Evolutionary conservation across 2,797 vertebrate species (phyloP).

Genomic region (Dromococcyx pavoninus): DNA sequence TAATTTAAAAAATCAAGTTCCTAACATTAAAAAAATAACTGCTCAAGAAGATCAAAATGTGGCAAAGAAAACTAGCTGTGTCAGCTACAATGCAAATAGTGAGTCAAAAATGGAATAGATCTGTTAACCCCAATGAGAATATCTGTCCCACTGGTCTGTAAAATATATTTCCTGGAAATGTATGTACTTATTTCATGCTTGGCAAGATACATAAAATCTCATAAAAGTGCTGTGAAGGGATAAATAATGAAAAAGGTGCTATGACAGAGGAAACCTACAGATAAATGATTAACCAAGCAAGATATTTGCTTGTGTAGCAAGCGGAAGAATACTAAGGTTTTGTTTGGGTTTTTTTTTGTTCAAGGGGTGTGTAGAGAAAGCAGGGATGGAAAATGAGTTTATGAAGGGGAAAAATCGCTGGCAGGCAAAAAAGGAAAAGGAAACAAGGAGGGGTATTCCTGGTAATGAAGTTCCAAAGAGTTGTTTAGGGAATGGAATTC

Average conservation of each 20-base stretch:
- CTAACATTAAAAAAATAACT: neutral
- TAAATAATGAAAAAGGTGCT: constrained; percentile 38
- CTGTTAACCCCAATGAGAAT: neutral
- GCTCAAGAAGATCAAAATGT: neutral
- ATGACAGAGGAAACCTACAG: constrained; percentile 32
- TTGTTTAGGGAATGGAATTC: neutral
- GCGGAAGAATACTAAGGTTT: neutral
- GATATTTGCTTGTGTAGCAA: constrained; percentile 41
- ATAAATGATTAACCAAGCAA: constrained; percentile 64
- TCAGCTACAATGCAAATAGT: neutral
- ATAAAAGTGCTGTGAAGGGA: neutral
- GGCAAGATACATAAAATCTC: constrained; percentile 54
- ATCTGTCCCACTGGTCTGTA: constrained; percentile 7
- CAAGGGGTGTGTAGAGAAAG: neutral
- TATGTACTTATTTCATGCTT: constrained; percentile 60
- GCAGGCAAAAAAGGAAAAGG: neutral
- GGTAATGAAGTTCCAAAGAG: neutral
- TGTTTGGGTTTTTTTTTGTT: neutral
- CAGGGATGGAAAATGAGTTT: neutral
- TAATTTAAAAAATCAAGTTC: neutral
- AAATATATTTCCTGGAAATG: constrained; percentile 43
- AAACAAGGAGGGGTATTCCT: neutral
- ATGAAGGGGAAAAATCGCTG: constrained; percentile 8
- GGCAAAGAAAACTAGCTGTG: neutral
- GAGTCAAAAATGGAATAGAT: neutral